phyloP scores from a whole-genome alignment of 2,113 vertebrate species.

The Sialia sialis region DNA sequence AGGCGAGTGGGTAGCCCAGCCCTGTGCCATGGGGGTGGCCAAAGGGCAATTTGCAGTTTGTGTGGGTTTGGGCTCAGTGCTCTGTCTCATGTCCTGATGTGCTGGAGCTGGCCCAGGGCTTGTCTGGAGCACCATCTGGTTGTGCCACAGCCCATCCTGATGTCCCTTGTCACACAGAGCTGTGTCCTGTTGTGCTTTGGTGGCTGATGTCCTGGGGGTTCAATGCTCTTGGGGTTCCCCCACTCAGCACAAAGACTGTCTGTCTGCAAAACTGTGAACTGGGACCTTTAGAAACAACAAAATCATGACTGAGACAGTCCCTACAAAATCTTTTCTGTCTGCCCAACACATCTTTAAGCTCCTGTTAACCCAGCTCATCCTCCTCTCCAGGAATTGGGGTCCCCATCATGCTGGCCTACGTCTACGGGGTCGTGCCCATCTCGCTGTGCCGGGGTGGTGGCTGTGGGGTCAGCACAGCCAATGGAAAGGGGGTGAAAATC shows the following conservation, averaged over 20 bases:
- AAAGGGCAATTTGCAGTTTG: not conserved
- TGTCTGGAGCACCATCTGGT: not conserved
- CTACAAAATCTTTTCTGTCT: not conserved
- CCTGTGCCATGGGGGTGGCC: not conserved
- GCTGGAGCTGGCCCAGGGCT: not conserved
- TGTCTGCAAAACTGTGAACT: not conserved
- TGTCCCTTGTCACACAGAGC: not conserved
- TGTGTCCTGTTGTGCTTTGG: not conserved
- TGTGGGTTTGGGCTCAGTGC: not conserved
- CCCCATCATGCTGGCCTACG: constrained; percentile 98
- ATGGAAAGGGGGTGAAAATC: constrained; percentile 92
- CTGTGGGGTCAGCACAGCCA: constrained; percentile 94
- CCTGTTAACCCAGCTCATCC: not conserved
- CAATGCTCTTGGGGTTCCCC: not conserved
- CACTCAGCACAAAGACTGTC: not conserved
- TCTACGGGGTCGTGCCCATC: constrained; percentile 96
- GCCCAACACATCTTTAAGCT: not conserved
- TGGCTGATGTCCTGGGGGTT: not conserved
- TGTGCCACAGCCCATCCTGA: not conserved
- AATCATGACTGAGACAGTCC: not conserved
- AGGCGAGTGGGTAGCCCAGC: not conserved
- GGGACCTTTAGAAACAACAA: not conserved
- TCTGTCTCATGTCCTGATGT: not conserved
- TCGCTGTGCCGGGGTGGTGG: constrained; percentile 95
- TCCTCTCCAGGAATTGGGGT: constrained; percentile 88